Evolutionary conservation across 2,797 vertebrate species (phyloP).

Genomic region (Vultur gryphus): DNA sequence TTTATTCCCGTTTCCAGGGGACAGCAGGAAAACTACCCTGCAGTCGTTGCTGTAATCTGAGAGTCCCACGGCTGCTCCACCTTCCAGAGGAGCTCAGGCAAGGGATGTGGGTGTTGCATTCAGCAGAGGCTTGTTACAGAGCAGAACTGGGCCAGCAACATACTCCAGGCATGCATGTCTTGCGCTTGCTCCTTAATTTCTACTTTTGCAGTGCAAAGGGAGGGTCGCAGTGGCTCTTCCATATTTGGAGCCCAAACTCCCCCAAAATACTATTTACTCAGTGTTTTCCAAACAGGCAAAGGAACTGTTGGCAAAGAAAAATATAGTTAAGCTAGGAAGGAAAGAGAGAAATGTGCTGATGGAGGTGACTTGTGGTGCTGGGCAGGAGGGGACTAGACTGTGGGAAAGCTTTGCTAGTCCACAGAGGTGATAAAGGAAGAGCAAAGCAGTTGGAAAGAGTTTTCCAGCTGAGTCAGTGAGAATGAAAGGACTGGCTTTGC

Average conservation of each 20-base stretch:
- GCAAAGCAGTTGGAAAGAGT: neutral
- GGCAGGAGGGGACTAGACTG: neutral
- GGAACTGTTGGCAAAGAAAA: neutral
- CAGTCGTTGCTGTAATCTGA: rapidly evolving
- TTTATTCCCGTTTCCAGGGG: neutral
- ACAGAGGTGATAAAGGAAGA: neutral
- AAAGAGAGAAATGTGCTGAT: neutral
- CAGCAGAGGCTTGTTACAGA: neutral
- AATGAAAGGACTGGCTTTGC: neutral
- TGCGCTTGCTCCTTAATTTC: neutral
- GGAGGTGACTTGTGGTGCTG: neutral
- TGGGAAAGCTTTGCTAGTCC: neutral
- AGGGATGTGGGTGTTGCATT: neutral
- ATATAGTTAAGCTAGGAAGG: rapidly evolving
- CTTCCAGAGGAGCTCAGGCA: neutral
- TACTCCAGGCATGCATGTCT: rapidly evolving
- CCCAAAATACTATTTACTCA: rapidly evolving
- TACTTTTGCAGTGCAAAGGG: rapidly evolving
- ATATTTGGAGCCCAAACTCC: neutral
- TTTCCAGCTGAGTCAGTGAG: neutral
- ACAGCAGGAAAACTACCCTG: neutral
- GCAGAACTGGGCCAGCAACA: neutral
- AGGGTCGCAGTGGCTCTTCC: rapidly evolving
- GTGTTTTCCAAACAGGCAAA: neutral
- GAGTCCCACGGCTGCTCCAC: neutral